Conservation (phyloP, 2,797 vertebrate species). For the Myiothlypis chrysogaster region DNA sequence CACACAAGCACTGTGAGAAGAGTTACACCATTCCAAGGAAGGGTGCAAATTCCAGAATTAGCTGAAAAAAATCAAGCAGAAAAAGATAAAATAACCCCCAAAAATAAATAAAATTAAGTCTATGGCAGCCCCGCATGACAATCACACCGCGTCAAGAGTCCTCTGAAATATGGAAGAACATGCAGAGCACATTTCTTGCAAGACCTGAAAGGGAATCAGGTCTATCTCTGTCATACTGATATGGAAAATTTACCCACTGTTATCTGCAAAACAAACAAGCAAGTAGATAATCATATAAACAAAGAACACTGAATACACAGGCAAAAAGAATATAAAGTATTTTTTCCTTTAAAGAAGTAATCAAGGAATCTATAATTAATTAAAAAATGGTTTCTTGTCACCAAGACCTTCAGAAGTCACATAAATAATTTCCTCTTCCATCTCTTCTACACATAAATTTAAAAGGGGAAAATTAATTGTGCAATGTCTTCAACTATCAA, state of each 20-base stretch:
- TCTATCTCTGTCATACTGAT: not conserved
- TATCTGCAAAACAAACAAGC: not conserved
- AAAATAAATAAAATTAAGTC: not conserved
- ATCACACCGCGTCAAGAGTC: accelerated
- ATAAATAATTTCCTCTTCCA: not conserved
- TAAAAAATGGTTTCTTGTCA: not conserved
- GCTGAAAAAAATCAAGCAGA: not conserved
- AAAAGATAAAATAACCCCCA: not conserved
- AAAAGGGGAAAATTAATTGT: not conserved
- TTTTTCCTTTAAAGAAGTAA: not conserved
- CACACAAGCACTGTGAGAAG: not conserved
- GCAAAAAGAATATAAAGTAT: not conserved
- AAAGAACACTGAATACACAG: not conserved
- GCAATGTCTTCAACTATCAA: not conserved
- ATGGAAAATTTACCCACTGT: not conserved
- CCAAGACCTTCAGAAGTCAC: not conserved
- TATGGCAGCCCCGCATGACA: not conserved
- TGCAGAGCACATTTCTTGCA: not conserved
- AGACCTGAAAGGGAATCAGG: not conserved
- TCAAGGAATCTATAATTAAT: not conserved
- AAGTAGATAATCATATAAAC: not conserved
- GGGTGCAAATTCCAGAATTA: not conserved
- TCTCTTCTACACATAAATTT: not conserved
- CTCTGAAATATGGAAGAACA: not conserved
- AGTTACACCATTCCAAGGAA: not conserved